Evolutionary conservation across 2,113 vertebrate genomes (phyloP).

Genomic region (Delphinapterus leucas): DNA sequence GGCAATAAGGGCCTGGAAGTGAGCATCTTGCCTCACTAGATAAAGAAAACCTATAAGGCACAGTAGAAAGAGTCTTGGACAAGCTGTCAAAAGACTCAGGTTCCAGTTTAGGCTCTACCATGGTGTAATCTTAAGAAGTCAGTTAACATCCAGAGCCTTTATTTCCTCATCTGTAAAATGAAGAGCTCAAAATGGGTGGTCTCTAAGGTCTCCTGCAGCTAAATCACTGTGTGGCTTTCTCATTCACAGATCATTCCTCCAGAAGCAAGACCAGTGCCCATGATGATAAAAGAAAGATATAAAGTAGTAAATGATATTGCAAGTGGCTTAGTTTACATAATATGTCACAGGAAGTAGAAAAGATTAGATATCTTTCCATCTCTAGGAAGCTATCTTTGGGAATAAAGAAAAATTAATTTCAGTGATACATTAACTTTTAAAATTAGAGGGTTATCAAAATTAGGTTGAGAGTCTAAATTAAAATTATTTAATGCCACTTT

Average conservation of each 20-base stretch:
- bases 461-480: slow-evolving; percentile 32
- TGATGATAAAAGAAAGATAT: background rate
- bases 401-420: slow-evolving; percentile 20
- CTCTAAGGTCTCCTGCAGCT: background rate
- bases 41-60: background rate
- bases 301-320: background rate
- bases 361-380: background rate
- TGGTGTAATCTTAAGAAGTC: background rate
- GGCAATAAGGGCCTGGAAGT: background rate
- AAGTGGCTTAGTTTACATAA: background rate
- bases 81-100: background rate
- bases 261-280: background rate
- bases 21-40: background rate
- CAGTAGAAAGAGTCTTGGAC: background rate
- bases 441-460: background rate
- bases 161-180: background rate
- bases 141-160: background rate
- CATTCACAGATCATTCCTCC: background rate
- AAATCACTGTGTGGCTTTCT: background rate
- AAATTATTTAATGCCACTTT: background rate
- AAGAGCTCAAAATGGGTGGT: background rate
- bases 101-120: background rate
- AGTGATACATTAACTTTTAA: slow-evolving; percentile 16
- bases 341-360: background rate
- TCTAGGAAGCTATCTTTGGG: background rate